phyloP scores from a whole-genome alignment of 2,888 invertebrate species.

The Spilarctia lutea region DNA sequence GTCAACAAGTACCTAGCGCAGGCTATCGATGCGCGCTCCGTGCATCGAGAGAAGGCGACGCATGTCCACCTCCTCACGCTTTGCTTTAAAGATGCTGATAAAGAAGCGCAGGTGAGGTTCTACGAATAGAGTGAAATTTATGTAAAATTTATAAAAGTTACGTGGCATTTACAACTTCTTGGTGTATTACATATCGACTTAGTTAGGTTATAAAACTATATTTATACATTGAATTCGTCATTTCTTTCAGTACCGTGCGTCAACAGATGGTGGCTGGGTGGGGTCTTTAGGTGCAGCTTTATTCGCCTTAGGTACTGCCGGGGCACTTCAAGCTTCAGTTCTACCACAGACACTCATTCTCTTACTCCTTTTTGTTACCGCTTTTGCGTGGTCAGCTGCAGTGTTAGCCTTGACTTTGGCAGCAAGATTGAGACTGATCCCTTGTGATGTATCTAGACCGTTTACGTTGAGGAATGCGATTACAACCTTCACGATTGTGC shows the following conservation, averaged over 20 bases:
- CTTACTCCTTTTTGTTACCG: constrained; percentile 93
- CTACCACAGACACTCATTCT: constrained; percentile 94
- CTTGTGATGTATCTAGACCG: constrained; percentile 94
- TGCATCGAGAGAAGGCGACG: constrained; percentile 95
- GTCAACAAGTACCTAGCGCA: constrained; percentile 97
- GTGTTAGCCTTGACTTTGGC: constrained; percentile 94
- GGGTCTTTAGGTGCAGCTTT: constrained; percentile 93
- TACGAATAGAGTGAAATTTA: neutral
- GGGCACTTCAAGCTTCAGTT: constrained; percentile 91
- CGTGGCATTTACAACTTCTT: neutral
- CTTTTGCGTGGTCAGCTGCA: constrained; percentile 96
- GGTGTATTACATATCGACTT: neutral
- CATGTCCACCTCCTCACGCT: constrained; percentile 95
- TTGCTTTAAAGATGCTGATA: constrained; percentile 93
- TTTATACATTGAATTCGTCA: neutral
- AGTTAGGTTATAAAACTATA: neutral
- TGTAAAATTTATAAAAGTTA: neutral
- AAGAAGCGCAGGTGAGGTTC: constrained; percentile 90
- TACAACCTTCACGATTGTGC: constrained; percentile 94
- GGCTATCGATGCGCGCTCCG: constrained; percentile 96
- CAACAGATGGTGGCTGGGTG: constrained; percentile 94
- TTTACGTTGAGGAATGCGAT: constrained; percentile 94
- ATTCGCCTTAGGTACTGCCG: constrained; percentile 91
- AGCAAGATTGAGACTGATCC: constrained; percentile 93
- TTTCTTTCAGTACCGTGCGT: constrained; percentile 91